Conservation (phyloP, 2,113 vertebrate genomes). For the Cephalopterus ornatus region DNA sequence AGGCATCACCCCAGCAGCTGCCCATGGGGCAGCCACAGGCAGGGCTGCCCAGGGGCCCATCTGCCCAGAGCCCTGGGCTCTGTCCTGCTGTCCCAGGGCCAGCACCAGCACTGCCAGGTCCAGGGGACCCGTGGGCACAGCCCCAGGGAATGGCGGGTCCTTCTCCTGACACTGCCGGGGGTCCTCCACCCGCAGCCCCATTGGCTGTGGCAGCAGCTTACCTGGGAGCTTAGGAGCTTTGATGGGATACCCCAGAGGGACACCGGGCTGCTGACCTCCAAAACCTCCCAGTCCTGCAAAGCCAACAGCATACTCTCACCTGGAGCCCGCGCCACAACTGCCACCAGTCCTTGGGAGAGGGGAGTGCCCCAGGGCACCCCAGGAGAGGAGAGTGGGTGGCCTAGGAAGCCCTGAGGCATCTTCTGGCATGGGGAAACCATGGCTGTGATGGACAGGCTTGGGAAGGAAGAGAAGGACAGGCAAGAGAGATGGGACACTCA, state of each 20-base stretch:
- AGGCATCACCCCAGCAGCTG: not conserved
- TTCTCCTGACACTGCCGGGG: not conserved
- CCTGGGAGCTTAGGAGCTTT: conserved; percentile 92
- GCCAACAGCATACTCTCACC: conserved; percentile 48
- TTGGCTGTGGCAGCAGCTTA: conserved; percentile 57
- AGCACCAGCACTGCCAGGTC: not conserved
- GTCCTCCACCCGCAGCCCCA: not conserved
- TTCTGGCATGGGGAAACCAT: not conserved
- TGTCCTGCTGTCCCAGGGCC: not conserved
- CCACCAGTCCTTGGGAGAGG: not conserved
- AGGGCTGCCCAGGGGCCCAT: not conserved
- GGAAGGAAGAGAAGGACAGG: conserved; percentile 7
- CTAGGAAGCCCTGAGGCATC: not conserved
- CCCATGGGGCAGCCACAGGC: not conserved
- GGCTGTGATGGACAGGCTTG: not conserved
- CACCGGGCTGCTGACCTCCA: conserved; percentile 86
- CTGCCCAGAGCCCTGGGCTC: not conserved
- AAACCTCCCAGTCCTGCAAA: conserved; percentile 80
- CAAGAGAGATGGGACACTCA: not conserved
- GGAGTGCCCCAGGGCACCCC: not conserved
- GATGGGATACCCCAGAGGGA: conserved; percentile 95
- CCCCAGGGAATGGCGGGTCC: not conserved
- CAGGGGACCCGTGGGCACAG: not conserved
- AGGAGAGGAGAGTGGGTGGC: not conserved
- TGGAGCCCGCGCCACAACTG: not conserved